Conservation (phyloP, 1,140 invertebrate genomes). For the Ephestia elutella region DNA sequence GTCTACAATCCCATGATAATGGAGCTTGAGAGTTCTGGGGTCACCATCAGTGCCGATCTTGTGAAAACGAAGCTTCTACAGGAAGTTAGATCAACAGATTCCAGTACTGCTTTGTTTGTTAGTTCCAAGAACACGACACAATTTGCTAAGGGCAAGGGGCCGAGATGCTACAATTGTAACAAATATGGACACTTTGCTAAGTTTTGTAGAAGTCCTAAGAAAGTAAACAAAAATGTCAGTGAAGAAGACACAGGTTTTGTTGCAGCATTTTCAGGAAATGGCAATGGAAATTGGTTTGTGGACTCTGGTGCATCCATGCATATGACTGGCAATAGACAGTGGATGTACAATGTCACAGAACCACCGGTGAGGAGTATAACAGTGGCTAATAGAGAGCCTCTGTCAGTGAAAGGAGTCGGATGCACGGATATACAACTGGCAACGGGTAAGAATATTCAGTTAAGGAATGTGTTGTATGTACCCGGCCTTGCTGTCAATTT, state of each 20-base stretch:
- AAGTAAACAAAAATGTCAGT: too few relatives aligned
- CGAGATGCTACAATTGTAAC: slow-evolving; percentile 34
- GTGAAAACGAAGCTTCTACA: neutral
- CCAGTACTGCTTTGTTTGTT: neutral
- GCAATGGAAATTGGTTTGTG: slow-evolving; percentile 19
- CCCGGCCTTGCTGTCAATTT: slow-evolving; percentile 28
- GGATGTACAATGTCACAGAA: slow-evolving; percentile 17
- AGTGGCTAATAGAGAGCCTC: slow-evolving; percentile 25
- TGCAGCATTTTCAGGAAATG: slow-evolving; percentile 19
- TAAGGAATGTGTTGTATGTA: slow-evolving; percentile 34
- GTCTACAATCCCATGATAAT: neutral
- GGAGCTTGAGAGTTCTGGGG: neutral
- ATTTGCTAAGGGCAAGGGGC: slow-evolving; percentile 15
- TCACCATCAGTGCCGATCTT: neutral
- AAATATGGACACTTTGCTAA: slow-evolving; percentile 35
- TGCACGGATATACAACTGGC: slow-evolving; percentile 17
- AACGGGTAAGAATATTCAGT: slow-evolving; percentile 22
- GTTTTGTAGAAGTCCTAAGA: slow-evolving; percentile 23
- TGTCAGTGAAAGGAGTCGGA: slow-evolving; percentile 24
- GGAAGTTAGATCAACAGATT: neutral
- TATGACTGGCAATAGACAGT: slow-evolving; percentile 28
- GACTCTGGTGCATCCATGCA: slow-evolving; percentile 31
- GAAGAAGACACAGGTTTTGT: slow-evolving; percentile 23
- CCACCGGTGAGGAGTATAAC: slow-evolving; percentile 22
- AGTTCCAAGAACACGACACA: neutral